Conservation (phyloP, 2,113 vertebrate genomes). For the Equus przewalskii region DNA sequence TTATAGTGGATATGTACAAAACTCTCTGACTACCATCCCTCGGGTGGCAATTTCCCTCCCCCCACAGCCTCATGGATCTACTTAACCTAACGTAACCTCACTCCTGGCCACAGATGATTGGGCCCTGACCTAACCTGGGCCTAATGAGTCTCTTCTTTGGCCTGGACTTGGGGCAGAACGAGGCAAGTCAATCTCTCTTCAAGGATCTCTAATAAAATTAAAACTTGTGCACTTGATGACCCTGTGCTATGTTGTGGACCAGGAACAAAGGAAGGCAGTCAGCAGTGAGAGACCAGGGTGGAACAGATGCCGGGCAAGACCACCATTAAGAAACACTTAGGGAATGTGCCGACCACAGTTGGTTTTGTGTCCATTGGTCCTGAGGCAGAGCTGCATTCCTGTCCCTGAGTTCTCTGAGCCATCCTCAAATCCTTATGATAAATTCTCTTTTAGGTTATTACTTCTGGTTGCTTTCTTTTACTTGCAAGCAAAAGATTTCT, state of each 20-base stretch:
- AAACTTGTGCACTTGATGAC: neutral
- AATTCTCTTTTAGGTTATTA: neutral
- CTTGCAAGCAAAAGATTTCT: neutral
- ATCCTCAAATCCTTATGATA: neutral
- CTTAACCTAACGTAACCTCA: neutral
- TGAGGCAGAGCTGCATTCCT: neutral
- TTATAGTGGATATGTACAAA: neutral
- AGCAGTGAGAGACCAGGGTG: neutral
- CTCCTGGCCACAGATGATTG: neutral
- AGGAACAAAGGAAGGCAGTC: neutral
- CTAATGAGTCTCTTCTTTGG: constrained; percentile 4
- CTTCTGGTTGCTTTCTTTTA: neutral
- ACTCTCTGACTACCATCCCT: neutral
- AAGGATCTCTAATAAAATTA: constrained; percentile 8
- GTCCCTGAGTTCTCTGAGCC: neutral
- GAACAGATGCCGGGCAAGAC: neutral
- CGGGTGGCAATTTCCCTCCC: neutral
- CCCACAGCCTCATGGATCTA: neutral
- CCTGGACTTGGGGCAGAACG: neutral
- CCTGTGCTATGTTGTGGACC: neutral
- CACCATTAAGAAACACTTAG: neutral
- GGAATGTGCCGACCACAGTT: neutral
- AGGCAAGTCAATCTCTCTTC: neutral
- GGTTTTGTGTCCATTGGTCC: neutral
- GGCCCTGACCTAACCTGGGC: neutral